Evolutionary conservation across 2,113 vertebrate genomes (phyloP).

Genomic region (Xenopus borealis): DNA sequence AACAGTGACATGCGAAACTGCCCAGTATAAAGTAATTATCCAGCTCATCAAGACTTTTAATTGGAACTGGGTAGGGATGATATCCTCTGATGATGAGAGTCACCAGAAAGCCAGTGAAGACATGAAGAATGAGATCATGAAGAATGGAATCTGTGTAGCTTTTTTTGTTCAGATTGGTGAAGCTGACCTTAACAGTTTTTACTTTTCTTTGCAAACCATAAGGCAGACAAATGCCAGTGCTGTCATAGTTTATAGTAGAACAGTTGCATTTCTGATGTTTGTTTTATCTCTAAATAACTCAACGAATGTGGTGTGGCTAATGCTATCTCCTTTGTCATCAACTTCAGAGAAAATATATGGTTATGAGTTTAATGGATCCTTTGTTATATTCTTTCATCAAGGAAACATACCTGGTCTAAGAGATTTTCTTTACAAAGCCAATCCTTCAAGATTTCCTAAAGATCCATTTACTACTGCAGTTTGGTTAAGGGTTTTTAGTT

Average conservation of each 20-base stretch:
- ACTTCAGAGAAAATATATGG: too few species aligned
- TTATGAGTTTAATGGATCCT: background rate
- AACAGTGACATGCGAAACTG: background rate
- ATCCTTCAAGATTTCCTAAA: background rate
- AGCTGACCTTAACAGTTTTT: background rate
- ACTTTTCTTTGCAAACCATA: background rate
- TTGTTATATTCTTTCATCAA: background rate
- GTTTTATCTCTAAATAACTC: background rate
- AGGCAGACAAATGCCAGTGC: background rate
- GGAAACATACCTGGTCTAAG: background rate
- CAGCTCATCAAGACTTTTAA: background rate
- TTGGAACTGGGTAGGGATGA: conserved; percentile 9
- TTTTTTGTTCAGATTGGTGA: background rate
- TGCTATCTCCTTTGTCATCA: background rate
- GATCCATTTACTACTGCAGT: background rate
- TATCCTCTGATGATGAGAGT: background rate
- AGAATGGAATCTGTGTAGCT: conserved; percentile 3
- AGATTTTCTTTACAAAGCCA: background rate
- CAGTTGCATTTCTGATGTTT: background rate
- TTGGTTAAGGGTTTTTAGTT: background rate
- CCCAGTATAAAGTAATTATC: background rate
- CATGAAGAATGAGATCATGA: background rate
- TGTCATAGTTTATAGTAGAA: background rate
- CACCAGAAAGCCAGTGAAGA: background rate
- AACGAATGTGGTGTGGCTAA: too few species aligned